Conservation (phyloP, 2,113 vertebrate genomes). For the Aldabrachelys gigantea region DNA sequence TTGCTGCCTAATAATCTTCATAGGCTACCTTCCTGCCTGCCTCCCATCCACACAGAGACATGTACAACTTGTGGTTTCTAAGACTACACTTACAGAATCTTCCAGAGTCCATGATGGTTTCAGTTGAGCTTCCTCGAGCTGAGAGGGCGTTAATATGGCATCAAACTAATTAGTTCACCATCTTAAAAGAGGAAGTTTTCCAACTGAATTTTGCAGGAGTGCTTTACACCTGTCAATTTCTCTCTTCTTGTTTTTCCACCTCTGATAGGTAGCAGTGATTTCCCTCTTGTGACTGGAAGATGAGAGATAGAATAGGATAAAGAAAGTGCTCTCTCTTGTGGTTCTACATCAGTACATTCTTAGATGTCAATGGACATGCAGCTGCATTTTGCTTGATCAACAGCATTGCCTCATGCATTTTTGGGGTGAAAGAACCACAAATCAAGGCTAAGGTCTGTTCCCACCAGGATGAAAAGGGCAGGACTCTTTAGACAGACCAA, state of each 20-base stretch:
- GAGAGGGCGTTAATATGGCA: background rate
- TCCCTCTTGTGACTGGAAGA: background rate
- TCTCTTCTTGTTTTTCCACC: background rate
- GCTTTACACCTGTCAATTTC: background rate
- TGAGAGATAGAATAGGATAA: background rate
- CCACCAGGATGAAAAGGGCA: background rate
- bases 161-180: background rate
- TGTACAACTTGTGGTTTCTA: background rate
- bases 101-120: background rate
- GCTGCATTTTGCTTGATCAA: background rate
- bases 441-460: background rate
- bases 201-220: background rate
- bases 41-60: background rate
- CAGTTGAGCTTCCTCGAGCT: background rate
- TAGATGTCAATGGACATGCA: background rate
- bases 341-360: background rate
- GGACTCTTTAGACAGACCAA: background rate
- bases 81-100: background rate
- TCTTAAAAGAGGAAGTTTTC: constrained; percentile 13
- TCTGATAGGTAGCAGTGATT: background rate
- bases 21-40: background rate
- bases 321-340: constrained; percentile 12
- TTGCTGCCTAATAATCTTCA: background rate
- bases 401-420: background rate
- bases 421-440: background rate